Evolutionary conservation across 2,113 vertebrate species (phyloP).

Genomic region (Tachysurus fulvidraco): DNA sequence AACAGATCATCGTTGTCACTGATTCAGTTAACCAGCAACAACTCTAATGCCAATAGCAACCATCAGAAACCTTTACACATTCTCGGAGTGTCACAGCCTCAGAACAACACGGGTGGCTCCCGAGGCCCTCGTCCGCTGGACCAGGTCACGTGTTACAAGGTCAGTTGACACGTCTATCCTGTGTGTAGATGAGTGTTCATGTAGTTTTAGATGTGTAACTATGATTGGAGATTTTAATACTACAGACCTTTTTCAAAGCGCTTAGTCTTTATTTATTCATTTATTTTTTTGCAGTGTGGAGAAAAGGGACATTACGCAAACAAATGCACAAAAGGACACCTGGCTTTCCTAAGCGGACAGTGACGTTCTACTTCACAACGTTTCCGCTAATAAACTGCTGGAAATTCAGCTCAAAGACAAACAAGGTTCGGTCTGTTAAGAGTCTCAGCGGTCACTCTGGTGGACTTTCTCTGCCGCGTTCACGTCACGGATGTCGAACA

Average conservation of each 20-base stretch:
- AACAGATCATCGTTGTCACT: constrained; percentile 79
- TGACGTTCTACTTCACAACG: constrained; percentile 62
- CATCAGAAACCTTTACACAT: constrained; percentile 82
- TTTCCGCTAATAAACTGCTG: constrained; percentile 12
- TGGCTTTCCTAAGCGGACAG: constrained; percentile 97
- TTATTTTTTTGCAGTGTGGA: constrained; percentile 80
- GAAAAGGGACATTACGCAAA: constrained; percentile 99
- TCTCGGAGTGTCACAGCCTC: constrained; percentile 76
- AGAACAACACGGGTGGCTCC: constrained; percentile 83
- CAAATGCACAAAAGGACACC: constrained; percentile 97
- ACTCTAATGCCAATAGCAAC: constrained; percentile 73
- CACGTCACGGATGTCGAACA: background rate
- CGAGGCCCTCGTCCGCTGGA: constrained; percentile 93
- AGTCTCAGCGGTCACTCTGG: background rate
- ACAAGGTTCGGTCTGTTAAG: constrained; percentile 12
- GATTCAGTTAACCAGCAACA: constrained; percentile 85
- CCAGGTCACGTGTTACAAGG: constrained; percentile 99
- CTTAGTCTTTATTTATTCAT: background rate
- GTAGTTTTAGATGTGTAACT: background rate
- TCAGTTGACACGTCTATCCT: constrained; percentile 56
- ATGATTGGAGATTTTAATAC: background rate
- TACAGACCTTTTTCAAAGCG: background rate
- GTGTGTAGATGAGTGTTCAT: background rate
- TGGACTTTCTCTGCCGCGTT: background rate
- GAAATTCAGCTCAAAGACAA: constrained; percentile 16